Evolutionary conservation across 1,140 invertebrate genomes (phyloP).

Genomic region (Episyrphus balteatus): DNA sequence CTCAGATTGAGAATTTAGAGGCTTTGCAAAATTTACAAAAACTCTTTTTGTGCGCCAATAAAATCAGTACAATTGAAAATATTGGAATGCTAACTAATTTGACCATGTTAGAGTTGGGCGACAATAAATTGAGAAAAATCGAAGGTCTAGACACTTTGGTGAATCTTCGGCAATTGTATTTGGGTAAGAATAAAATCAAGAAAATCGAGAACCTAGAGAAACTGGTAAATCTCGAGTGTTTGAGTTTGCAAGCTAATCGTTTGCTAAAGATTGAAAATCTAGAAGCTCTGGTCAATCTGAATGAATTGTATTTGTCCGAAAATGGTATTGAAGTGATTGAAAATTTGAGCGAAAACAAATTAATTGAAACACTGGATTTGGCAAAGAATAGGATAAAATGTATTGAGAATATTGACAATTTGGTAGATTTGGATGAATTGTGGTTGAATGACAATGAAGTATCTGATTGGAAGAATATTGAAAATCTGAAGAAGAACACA

Average conservation of each 20-base stretch:
- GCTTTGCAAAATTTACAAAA: constrained; percentile 73
- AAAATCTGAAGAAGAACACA: constrained; percentile 61
- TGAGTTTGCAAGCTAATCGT: constrained; percentile 88
- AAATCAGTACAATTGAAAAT: constrained; percentile 87
- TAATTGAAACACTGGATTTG: constrained; percentile 79
- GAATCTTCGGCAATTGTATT: constrained; percentile 64
- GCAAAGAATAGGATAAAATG: constrained; percentile 76
- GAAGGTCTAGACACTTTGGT: constrained; percentile 69
- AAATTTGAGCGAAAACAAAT: constrained; percentile 55
- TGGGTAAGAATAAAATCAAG: constrained; percentile 95
- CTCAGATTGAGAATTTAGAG: constrained; percentile 76
- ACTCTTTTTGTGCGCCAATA: constrained; percentile 87
- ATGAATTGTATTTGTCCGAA: constrained; percentile 88
- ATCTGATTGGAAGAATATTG: constrained; percentile 72
- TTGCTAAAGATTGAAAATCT: constrained; percentile 81
- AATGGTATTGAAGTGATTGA: constrained; percentile 78
- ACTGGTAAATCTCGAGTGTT: constrained; percentile 63
- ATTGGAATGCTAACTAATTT: constrained; percentile 68
- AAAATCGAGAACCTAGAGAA: constrained; percentile 77
- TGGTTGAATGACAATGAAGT: constrained; percentile 95
- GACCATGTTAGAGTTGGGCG: constrained; percentile 83
- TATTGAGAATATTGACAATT: constrained; percentile 68
- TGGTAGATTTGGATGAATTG: constrained; percentile 74
- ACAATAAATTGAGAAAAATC: constrained; percentile 73
- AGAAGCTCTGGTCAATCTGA: constrained; percentile 57